Base-by-base conservation (phyloP, 2,797 vertebrate genomes). In the Threskiornis aethiopicus region DNA sequence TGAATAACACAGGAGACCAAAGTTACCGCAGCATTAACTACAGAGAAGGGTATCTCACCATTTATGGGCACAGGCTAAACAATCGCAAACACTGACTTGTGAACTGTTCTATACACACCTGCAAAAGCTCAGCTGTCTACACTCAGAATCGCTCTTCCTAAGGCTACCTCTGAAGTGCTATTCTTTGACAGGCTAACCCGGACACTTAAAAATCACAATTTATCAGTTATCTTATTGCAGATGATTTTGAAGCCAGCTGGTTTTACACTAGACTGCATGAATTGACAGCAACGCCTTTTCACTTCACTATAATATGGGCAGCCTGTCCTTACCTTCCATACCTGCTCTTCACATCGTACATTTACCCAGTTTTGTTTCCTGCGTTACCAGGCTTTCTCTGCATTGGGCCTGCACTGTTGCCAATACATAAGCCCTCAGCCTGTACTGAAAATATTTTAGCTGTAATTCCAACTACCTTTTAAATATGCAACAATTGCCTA, bases 291-390 rank as follows among this genome's bases (percentile, higher is more conserved):
- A 33, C 0, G 1, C 8, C 16, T 66, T 80, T 89, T 54, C 47
- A 66, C 10, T 55, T 86, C 67, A 77, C 39, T 51, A 0, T 29
- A 61, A 47, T 11, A 75, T 0, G 5, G 26, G 22, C 41, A 81
- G 22, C 31, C 6, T 4, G 24, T n/a, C 55, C 62, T 66, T 25
- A 76, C 51, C 42, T 90, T 61, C 33, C 0, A 0, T 16, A 65
- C 12, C 29, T 46, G 39, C 44, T 39, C 44, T 51, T 61, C 35
- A 44, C 15, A 39, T n/a, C 6, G 26, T 2, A 0, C 11, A 6
- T 49, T 75, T 57, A 83, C 6, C 11, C 16, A 16, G 13, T 5
- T 80, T 51, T 19, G 13, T 31, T 62, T 62, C 39, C 51, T 54
- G 5, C 3, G 1, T 35, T 77, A 39, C 47, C 17, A 13, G 6